These are phyloP conservation scores for Melanophora roralis DNA, from an alignment of 2,888 invertebrate genomes.

Conservation along the genomic window DNA sequence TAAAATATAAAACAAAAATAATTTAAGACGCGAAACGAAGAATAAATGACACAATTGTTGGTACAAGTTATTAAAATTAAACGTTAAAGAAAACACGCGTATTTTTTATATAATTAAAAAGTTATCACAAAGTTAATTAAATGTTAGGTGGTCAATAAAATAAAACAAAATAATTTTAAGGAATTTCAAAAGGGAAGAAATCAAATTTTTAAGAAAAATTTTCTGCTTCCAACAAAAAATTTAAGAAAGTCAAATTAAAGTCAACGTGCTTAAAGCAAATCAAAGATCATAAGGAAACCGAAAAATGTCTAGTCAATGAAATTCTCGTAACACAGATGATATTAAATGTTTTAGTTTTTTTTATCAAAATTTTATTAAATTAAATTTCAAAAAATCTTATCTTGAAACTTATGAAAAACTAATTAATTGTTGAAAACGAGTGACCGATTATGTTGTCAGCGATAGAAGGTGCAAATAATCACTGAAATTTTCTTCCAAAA, in stretches of 20 bases:
- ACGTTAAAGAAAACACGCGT: constrained; percentile 36
- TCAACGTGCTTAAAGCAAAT: constrained; percentile 44
- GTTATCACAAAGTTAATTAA: constrained; percentile 58
- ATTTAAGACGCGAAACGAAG: constrained; percentile 33
- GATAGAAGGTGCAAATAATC: constrained; percentile 25
- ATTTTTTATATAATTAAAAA: too few species aligned
- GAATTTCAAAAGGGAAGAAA: constrained; percentile 58
- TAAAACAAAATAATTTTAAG: constrained; percentile 45
- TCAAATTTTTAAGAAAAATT: constrained; percentile 50
- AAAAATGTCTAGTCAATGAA: constrained; percentile 2
- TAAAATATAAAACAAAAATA: constrained; percentile 1
- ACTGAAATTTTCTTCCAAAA: constrained; percentile 25
- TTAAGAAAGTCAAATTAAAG: constrained; percentile 37
- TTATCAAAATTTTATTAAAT: not conserved
- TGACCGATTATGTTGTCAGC: constrained; percentile 32
- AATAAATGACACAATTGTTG: constrained; percentile 6
- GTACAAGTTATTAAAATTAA: constrained; percentile 4
- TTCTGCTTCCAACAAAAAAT: constrained; percentile 57
- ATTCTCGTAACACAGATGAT: constrained; percentile 8
- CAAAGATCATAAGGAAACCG: not conserved
- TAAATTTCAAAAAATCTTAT: not conserved
- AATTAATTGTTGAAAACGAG: not conserved
- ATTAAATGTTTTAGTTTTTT: not conserved
- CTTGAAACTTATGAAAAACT: not conserved
- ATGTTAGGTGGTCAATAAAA: constrained; percentile 59